phyloP scores from a whole-genome alignment of 2,888 invertebrate species.

The Acleris literana region DNA sequence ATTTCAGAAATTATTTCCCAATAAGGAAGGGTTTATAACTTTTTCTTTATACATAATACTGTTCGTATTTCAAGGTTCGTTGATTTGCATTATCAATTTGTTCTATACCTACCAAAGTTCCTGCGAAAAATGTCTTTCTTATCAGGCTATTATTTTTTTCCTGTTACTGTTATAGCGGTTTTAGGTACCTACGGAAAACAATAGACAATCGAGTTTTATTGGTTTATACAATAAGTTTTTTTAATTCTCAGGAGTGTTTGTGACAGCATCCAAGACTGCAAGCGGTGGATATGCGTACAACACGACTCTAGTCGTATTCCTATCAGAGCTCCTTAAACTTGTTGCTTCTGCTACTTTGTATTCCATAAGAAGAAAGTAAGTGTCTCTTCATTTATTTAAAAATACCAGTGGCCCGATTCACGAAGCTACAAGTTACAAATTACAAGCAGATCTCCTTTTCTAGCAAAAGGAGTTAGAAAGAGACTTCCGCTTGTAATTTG shows the following conservation, averaged over 20 bases:
- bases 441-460: too few relatives aligned
- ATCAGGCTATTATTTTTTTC: conserved; percentile 5
- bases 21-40: conserved; percentile 89
- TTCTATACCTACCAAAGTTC: not conserved
- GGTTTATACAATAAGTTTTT: conserved; percentile 23
- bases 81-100: not conserved
- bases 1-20: conserved; percentile 91
- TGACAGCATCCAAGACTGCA: conserved; percentile 93
- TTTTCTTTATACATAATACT: conserved; percentile 94
- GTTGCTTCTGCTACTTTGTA: conserved; percentile 88
- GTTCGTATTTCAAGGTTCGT: conserved; percentile 95
- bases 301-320: conserved; percentile 92
- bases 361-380: conserved; percentile 81
- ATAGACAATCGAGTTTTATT: conserved; percentile 12
- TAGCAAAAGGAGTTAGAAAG: too few relatives aligned
- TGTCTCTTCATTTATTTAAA: conserved; percentile 34
- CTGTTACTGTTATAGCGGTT: not conserved
- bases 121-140: not conserved
- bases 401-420: too few relatives aligned
- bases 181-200: conserved; percentile 8
- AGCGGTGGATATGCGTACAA: conserved; percentile 93
- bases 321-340: conserved; percentile 94
- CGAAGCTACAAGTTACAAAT: too few relatives aligned
- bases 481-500: too few relatives aligned
- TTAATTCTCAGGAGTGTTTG: conserved; percentile 90